Conservation (phyloP, 2,113 vertebrate genomes). For the Balaeniceps rex region DNA sequence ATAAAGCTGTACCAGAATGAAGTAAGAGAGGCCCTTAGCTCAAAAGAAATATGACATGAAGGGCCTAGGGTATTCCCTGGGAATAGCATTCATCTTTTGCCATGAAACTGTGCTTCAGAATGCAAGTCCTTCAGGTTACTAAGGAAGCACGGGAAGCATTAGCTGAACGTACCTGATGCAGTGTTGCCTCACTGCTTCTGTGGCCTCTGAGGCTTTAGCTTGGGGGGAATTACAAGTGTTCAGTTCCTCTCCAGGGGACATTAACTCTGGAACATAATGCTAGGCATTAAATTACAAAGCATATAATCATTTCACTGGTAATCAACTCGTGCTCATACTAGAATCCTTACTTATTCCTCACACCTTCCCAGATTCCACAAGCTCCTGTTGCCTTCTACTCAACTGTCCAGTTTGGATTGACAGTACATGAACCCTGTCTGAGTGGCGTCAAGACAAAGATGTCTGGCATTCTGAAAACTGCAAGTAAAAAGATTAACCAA, state of each 20-base stretch:
- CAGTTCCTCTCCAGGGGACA: slow-evolving; percentile 30
- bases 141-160: neutral
- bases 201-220: neutral
- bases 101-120: neutral
- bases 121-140: neutral
- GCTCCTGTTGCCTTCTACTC: neutral
- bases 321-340: neutral
- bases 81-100: neutral
- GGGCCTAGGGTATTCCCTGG: neutral
- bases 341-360: neutral
- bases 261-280: slow-evolving; percentile 39
- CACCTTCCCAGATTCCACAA: neutral
- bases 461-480: neutral
- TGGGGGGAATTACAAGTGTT: slow-evolving; percentile 26
- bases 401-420: neutral
- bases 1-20: neutral
- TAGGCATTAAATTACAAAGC: slow-evolving; percentile 40
- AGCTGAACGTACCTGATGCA: neutral
- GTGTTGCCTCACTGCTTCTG: neutral
- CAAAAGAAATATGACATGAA: neutral
- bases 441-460: neutral
- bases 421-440: neutral
- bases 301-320: slow-evolving; percentile 21
- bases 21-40: neutral
- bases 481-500: neutral